These are phyloP conservation scores for Lutjanus argentimaculatus DNA, from an alignment of 2,797 vertebrate genomes.

Conservation along the genomic window DNA sequence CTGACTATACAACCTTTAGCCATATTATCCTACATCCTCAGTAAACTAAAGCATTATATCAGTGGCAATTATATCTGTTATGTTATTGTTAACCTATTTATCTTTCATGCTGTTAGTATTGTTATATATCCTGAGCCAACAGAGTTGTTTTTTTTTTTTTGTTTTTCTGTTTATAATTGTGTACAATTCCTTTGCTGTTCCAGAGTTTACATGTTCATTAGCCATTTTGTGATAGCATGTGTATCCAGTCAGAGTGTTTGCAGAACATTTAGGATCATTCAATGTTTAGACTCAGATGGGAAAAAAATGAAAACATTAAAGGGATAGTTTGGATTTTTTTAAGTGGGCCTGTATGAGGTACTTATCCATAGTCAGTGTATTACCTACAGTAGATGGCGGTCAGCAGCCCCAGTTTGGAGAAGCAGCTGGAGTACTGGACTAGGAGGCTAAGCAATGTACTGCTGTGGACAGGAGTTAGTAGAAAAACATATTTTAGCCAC, in stretches of 20 bases:
- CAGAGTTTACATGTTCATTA: constrained; percentile 61
- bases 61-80: constrained; percentile 28
- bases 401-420: too few species aligned
- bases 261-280: constrained; percentile 33
- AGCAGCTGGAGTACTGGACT: too few species aligned
- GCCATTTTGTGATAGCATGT: constrained; percentile 41
- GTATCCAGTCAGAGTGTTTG: constrained; percentile 39
- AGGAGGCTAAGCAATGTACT: too few species aligned
- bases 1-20: constrained; percentile 46
- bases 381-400: too few species aligned
- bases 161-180: constrained; percentile 37
- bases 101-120: constrained; percentile 52
- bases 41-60: constrained; percentile 45
- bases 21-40: constrained; percentile 36
- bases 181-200: constrained; percentile 53
- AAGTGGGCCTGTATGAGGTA: too few species aligned
- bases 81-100: constrained; percentile 54
- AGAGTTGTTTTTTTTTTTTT: constrained; percentile 27
- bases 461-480: too few species aligned
- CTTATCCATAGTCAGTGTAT: too few species aligned
- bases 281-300: constrained; percentile 14
- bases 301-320: constrained; percentile 23
- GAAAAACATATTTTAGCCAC: too few species aligned
- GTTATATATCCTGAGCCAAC: constrained; percentile 56
- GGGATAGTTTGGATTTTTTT: too few species aligned